Conservation (phyloP, 2,888 invertebrate species). For the Pandemis corylana region DNA sequence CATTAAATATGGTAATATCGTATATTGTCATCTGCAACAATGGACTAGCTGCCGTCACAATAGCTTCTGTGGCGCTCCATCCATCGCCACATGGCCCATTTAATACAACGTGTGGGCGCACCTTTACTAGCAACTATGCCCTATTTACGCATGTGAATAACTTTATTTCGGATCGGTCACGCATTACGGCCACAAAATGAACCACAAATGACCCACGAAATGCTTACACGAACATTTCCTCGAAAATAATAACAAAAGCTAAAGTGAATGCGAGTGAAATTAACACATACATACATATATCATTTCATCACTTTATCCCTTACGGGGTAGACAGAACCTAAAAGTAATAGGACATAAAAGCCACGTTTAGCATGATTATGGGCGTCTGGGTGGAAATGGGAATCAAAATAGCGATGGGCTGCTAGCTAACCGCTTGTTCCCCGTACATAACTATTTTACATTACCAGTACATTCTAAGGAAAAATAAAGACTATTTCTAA, state of each 20-base stretch:
- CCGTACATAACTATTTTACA: too few species aligned
- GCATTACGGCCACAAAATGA: conserved; percentile 50
- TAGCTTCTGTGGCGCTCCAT: conserved; percentile 63
- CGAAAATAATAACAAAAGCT: background rate
- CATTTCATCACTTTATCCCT: too few species aligned
- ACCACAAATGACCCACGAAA: conserved; percentile 6
- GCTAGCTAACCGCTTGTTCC: too few species aligned
- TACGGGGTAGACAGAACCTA: too few species aligned
- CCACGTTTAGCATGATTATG: too few species aligned
- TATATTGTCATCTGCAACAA: conserved; percentile 59
- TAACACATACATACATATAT: too few species aligned
- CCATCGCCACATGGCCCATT: conserved; percentile 67
- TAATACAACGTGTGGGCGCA: conserved; percentile 59
- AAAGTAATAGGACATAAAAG: too few species aligned
- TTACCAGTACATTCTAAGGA: too few species aligned
- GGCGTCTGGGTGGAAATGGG: too few species aligned
- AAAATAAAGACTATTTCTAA: too few species aligned
- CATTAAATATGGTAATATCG: conserved; percentile 60
- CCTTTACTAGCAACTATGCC: conserved; percentile 65
- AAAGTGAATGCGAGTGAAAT: too few species aligned
- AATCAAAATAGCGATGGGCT: too few species aligned
- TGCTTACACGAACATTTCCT: background rate
- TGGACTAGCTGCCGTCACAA: conserved; percentile 64
- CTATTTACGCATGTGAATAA: conserved; percentile 64
- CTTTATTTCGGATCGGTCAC: conserved; percentile 58